A percentile compares a stretch with the other conserved stretches of the same genome.
Evolutionary conservation across 2,113 vertebrate species (phyloP).

Genomic region (Nymphicus hollandicus): DNA sequence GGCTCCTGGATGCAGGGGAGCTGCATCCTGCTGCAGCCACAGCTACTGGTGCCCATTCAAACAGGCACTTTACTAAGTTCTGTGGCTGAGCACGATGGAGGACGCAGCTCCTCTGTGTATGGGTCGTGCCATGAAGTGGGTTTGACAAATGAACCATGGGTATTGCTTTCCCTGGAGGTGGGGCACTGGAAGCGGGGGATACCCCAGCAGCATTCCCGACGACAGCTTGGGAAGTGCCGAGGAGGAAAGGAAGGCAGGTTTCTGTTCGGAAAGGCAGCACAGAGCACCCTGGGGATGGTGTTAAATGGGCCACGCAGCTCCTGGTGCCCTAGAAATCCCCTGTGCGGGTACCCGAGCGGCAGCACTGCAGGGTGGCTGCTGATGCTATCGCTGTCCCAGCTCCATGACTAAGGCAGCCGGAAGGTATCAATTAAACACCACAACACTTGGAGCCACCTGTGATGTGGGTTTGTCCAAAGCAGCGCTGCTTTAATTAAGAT

Average conservation of each 20-base stretch:
- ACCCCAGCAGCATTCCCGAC: accelerated
- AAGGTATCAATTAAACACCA: constrained; percentile 32
- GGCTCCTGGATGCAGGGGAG: neutral
- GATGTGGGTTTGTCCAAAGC: constrained; percentile 39
- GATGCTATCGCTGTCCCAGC: constrained; percentile 40
- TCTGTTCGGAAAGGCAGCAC: neutral
- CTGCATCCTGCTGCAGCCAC: neutral
- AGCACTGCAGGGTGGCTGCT: neutral
- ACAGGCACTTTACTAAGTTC: neutral
- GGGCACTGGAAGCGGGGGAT: neutral
- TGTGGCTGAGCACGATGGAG: neutral
- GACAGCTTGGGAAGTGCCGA: accelerated
- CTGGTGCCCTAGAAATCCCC: neutral
- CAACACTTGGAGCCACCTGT: constrained; percentile 17
- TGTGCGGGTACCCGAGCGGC: accelerated
- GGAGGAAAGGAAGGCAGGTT: neutral
- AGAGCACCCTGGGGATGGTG: neutral
- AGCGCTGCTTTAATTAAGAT: constrained; percentile 2
- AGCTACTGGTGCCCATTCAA: neutral
- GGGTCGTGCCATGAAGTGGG: accelerated
- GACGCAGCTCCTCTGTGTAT: neutral
- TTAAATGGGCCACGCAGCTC: neutral
- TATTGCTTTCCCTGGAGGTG: neutral
- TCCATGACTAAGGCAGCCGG: constrained; percentile 26
- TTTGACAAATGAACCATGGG: neutral